phyloP scores from a whole-genome alignment of 2,113 vertebrate species.

The Crocuta crocuta region DNA sequence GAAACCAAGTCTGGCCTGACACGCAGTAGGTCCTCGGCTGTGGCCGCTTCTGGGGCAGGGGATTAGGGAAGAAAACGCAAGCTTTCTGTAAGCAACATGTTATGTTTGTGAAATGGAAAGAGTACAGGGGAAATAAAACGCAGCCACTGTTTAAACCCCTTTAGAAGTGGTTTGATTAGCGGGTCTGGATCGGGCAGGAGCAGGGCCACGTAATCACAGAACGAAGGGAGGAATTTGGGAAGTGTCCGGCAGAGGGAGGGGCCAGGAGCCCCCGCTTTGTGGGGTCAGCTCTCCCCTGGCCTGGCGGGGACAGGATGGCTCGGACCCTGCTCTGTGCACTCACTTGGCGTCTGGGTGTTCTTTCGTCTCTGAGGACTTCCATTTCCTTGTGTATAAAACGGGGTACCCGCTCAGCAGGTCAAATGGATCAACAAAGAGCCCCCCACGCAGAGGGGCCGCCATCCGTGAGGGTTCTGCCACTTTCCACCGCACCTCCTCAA shows the following conservation, averaged over 20 bases:
- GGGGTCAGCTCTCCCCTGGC: fast-evolving
- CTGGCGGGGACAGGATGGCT: too few relatives aligned
- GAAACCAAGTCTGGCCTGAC: not conserved
- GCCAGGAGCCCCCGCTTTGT: not conserved
- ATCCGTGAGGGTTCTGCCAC: fast-evolving
- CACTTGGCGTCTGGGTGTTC: fast-evolving
- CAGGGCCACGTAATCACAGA: fast-evolving
- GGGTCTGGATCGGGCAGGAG: not conserved
- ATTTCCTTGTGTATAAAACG: fast-evolving
- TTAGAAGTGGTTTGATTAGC: not conserved
- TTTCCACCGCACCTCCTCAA: slow-evolving; percentile 51
- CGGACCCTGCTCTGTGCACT: fast-evolving
- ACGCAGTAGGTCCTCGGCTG: not conserved
- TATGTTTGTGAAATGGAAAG: not conserved
- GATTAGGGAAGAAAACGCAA: not conserved
- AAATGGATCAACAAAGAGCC: fast-evolving
- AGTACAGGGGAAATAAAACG: not conserved
- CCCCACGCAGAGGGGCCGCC: not conserved
- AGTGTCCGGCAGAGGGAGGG: fast-evolving
- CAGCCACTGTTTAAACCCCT: not conserved
- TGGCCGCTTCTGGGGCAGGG: fast-evolving
- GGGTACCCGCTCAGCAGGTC: fast-evolving
- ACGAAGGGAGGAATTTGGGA: fast-evolving
- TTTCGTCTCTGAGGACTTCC: too few relatives aligned
- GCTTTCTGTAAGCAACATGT: not conserved